These are phyloP conservation scores for Hystrix brachyura DNA, from an alignment of 2,113 vertebrate species.

Conservation along the genomic window DNA sequence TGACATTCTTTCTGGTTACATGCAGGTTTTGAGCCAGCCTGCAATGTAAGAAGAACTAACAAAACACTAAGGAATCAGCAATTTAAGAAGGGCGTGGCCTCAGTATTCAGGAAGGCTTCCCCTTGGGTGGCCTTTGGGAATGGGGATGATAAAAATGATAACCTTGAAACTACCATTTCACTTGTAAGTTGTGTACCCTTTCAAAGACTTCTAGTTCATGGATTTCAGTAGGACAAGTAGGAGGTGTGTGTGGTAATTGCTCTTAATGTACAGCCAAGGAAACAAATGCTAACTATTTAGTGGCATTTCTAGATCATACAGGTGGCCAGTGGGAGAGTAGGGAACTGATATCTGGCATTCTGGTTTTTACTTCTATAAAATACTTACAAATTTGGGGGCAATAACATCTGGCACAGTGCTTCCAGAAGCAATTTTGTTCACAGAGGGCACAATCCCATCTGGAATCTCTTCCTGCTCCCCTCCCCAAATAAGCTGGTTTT, in stretches of 20 bases:
- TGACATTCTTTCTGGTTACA: background rate
- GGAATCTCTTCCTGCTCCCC: background rate
- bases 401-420: background rate
- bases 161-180: background rate
- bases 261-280: background rate
- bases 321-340: background rate
- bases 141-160: background rate
- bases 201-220: conserved; percentile 23
- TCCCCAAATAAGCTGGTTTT: background rate
- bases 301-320: background rate
- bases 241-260: background rate
- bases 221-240: background rate
- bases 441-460: background rate
- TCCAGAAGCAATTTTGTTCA: background rate
- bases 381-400: background rate
- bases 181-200: background rate
- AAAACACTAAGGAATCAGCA: background rate
- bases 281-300: conserved; percentile 52
- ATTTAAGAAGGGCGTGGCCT: background rate
- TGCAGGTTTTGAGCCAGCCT: background rate
- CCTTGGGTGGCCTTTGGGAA: background rate
- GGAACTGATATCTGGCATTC: background rate
- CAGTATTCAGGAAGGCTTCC: background rate
- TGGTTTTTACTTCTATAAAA: background rate
- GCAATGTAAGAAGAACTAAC: background rate